These are phyloP conservation scores for Tamandua tetradactyla DNA, from an alignment of 2,797 vertebrate species.

Conservation along the genomic window DNA sequence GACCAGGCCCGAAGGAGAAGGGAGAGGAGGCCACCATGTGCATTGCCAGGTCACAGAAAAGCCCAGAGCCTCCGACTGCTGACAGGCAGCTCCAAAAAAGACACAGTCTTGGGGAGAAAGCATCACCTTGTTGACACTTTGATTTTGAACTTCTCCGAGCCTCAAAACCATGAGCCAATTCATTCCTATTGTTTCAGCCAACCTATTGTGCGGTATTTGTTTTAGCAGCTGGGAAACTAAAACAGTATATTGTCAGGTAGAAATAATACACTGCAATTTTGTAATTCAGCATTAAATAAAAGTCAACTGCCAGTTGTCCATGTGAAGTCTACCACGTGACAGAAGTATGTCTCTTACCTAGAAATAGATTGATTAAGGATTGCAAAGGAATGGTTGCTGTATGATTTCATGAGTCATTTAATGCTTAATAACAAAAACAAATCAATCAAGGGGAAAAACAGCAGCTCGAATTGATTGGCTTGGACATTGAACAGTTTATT, in stretches of 20 bases:
- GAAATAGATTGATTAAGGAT: constrained; percentile 61
- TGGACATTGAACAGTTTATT: constrained; percentile 61
- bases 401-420: constrained; percentile 57
- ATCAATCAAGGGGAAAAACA: constrained; percentile 45
- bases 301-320: background rate
- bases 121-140: too few species aligned
- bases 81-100: too few species aligned
- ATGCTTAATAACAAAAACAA: constrained; percentile 44
- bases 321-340: background rate
- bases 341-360: constrained; percentile 29
- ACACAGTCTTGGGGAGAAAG: too few species aligned
- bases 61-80: too few species aligned
- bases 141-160: too few species aligned
- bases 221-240: too few species aligned
- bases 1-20: too few species aligned
- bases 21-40: too few species aligned
- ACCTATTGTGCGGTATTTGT: too few species aligned
- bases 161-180: too few species aligned
- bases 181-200: too few species aligned
- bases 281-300: constrained; percentile 50
- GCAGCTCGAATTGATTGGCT: constrained; percentile 67
- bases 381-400: constrained; percentile 65
- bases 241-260: background rate
- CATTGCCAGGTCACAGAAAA: too few species aligned
- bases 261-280: background rate